Evolutionary conservation across 2,113 vertebrate genomes (phyloP).

Genomic region (Falco punctatus): DNA sequence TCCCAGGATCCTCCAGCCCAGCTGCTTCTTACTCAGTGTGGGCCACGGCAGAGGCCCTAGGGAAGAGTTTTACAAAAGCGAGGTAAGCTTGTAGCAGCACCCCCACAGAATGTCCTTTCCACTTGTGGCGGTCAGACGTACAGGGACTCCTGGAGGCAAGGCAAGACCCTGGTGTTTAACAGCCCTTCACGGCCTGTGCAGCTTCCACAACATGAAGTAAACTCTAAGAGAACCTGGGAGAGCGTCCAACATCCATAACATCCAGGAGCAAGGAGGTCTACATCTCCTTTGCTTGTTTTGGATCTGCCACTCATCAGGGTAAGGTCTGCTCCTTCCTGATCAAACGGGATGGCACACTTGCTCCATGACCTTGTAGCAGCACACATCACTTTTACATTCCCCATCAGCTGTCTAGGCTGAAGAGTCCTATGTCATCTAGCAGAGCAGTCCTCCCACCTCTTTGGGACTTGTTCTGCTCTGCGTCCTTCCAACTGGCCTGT

Average conservation of each 20-base stretch:
- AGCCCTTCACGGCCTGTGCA: not conserved
- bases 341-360: not conserved
- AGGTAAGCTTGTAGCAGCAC: not conserved
- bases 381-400: fast-evolving
- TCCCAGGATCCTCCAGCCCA: not conserved
- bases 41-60: not conserved
- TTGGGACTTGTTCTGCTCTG: not conserved
- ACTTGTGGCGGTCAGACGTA: not conserved
- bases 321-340: not conserved
- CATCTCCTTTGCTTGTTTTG: not conserved
- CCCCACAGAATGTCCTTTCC: not conserved
- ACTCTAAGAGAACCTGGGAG: not conserved
- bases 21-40: not conserved
- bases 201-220: not conserved
- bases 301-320: not conserved
- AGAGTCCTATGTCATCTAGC: not conserved
- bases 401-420: not conserved
- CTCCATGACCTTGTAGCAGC: fast-evolving
- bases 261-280: not conserved
- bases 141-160: not conserved
- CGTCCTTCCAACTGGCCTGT: not conserved
- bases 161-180: not conserved
- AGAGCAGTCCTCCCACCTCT: not conserved
- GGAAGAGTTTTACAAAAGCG: not conserved
- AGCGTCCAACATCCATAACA: not conserved